A percentile compares a stretch with the other conserved stretches of the same genome.
Conservation (phyloP, 2,888 invertebrate species). For the Panorpa germanica region DNA sequence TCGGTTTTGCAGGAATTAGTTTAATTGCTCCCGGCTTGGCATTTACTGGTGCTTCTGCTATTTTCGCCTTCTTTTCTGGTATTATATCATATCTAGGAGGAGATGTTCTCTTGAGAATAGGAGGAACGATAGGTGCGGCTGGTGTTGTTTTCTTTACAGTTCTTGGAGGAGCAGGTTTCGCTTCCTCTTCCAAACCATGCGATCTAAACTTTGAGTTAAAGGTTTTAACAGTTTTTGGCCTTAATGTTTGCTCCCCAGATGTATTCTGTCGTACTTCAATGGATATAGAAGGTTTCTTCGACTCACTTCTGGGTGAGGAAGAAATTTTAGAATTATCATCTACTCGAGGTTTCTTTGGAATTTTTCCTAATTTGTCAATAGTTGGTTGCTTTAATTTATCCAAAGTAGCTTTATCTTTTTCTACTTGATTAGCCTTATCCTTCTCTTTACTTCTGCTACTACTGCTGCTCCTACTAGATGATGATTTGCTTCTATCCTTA, state of each 20-base stretch:
- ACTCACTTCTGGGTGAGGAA: slow-evolving; percentile 22
- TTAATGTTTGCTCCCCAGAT: no score
- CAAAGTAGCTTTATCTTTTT: slow-evolving; percentile 47
- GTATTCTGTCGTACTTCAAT: slow-evolving; percentile 61
- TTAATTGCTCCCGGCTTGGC: slow-evolving; percentile 71
- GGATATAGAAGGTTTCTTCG: slow-evolving; percentile 59
- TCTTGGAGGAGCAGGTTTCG: slow-evolving; percentile 67
- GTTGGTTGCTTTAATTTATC: slow-evolving; percentile 46
- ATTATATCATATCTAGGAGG: slow-evolving; percentile 26
- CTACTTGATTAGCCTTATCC: slow-evolving; percentile 28
- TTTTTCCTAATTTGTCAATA: slow-evolving; percentile 56
- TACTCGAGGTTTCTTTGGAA: slow-evolving; percentile 46
- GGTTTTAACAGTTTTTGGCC: slow-evolving; percentile 82
- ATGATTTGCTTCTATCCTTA: slow-evolving; percentile 17
- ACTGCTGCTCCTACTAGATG: slow-evolving; percentile 7
- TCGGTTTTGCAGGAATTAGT: slow-evolving; percentile 71
- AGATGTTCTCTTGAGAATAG: slow-evolving; percentile 11
- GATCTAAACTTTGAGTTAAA: slow-evolving; percentile 83
- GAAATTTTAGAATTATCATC: slow-evolving; percentile 21
- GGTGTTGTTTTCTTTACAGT: slow-evolving; percentile 37
- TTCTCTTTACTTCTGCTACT: slow-evolving; percentile 22
- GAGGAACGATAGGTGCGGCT: slow-evolving; percentile 22
- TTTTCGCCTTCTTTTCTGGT: slow-evolving; percentile 63
- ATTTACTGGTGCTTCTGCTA: slow-evolving; percentile 26
- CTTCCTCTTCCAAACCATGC: slow-evolving; percentile 75